Evolutionary conservation across 2,888 invertebrate genomes (phyloP).

Genomic region (Leptopilina myrica): DNA sequence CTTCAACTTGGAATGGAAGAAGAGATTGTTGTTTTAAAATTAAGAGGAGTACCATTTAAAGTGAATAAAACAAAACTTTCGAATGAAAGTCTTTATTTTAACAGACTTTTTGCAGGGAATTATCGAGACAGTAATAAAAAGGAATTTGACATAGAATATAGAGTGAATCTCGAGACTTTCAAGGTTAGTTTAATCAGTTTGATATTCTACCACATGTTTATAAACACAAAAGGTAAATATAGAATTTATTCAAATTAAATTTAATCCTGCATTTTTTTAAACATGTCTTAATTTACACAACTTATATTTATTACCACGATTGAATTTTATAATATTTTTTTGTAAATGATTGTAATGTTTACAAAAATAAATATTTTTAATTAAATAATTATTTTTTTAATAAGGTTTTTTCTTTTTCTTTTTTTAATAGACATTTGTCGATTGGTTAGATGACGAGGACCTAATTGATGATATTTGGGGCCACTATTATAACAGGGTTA

Average conservation of each 20-base stretch:
- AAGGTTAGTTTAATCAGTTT: constrained; percentile 18
- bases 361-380: too few species aligned
- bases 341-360: not conserved
- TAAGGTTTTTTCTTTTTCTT: not conserved
- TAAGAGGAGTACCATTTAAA: not conserved
- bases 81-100: not conserved
- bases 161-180: not conserved
- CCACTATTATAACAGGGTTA: constrained; percentile 35
- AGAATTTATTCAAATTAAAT: not conserved
- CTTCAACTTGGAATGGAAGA: not conserved
- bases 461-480: constrained; percentile 42
- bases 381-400: not conserved
- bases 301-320: not conserved
- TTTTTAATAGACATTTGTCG: constrained; percentile 29
- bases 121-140: not conserved
- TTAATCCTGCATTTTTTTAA: not conserved
- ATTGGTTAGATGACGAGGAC: constrained; percentile 37
- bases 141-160: not conserved
- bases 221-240: constrained; percentile 1
- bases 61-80: constrained; percentile 8
- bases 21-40: constrained; percentile 17
- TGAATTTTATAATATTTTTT: not conserved
- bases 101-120: not conserved
- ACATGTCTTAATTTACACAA: not conserved
- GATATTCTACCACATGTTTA: not conserved